These are phyloP conservation scores for Gambusia affinis DNA, from an alignment of 2,113 vertebrate species.

Conservation along the genomic window DNA sequence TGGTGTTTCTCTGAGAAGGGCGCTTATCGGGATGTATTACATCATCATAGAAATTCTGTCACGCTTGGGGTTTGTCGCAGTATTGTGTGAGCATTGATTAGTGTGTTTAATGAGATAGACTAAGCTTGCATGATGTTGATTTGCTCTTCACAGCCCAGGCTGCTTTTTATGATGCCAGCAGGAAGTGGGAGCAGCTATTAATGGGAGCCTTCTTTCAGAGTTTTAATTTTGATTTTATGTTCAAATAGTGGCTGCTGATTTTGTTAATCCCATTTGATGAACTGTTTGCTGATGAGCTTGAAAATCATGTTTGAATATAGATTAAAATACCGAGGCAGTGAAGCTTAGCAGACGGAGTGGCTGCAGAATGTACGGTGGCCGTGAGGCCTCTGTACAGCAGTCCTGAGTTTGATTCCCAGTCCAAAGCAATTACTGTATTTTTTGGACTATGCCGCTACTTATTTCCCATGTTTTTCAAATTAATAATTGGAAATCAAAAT, in stretches of 20 bases:
- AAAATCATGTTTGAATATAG: not conserved
- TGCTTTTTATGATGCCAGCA: not conserved
- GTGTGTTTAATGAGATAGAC: not conserved
- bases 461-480: too few species aligned
- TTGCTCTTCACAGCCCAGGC: not conserved
- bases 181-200: not conserved
- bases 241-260: constrained; percentile 1
- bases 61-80: not conserved
- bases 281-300: constrained; percentile 1
- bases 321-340: not conserved
- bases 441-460: too few species aligned
- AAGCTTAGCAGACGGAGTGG: not conserved
- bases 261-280: not conserved
- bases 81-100: not conserved
- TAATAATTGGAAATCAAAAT: too few species aligned
- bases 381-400: not conserved
- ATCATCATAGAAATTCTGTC: not conserved
- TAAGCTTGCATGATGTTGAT: not conserved
- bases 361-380: not conserved
- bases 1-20: not conserved
- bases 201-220: not conserved
- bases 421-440: not conserved
- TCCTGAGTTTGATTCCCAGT: not conserved
- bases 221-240: constrained; percentile 1
- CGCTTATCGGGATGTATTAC: not conserved